Percentiles rank a stretch among this genome's conserved stretches.
These are phyloP conservation scores for Proterorhinus semilunaris DNA, from an alignment of 2,113 vertebrate genomes.

Conservation along the genomic window DNA sequence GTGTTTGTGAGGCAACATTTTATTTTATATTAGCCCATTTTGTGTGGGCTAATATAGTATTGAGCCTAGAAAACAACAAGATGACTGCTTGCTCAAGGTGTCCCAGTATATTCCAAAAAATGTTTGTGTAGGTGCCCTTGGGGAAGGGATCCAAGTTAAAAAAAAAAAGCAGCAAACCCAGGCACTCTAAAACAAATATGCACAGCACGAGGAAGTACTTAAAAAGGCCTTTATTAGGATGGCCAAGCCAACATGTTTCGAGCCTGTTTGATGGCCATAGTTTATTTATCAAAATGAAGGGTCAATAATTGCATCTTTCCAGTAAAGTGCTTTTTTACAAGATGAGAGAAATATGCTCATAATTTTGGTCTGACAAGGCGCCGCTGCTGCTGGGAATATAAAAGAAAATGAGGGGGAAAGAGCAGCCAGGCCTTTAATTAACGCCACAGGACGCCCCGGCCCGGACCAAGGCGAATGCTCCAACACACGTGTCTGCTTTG, in stretches of 20 bases:
- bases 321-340: constrained; percentile 4
- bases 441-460: constrained; percentile 29
- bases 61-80: too few relatives aligned
- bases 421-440: constrained; percentile 36
- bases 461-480: not conserved
- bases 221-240: too few relatives aligned
- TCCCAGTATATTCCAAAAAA: too few relatives aligned
- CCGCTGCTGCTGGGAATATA: not conserved
- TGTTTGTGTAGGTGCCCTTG: too few relatives aligned
- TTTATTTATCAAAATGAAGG: constrained; percentile 4
- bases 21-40: too few relatives aligned
- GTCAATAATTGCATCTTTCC: constrained; percentile 10
- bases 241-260: too few relatives aligned
- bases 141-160: too few relatives aligned
- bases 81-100: too few relatives aligned
- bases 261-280: not conserved
- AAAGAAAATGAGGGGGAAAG: constrained; percentile 1
- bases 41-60: not conserved
- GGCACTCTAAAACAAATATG: too few relatives aligned
- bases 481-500: constrained; percentile 17
- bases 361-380: not conserved
- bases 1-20: not conserved
- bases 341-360: not conserved
- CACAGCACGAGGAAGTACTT: too few relatives aligned
- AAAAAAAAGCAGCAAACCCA: too few relatives aligned